Evolutionary conservation across 2,888 invertebrate genomes (phyloP).

Genomic region (Diarsia mendica): DNA sequence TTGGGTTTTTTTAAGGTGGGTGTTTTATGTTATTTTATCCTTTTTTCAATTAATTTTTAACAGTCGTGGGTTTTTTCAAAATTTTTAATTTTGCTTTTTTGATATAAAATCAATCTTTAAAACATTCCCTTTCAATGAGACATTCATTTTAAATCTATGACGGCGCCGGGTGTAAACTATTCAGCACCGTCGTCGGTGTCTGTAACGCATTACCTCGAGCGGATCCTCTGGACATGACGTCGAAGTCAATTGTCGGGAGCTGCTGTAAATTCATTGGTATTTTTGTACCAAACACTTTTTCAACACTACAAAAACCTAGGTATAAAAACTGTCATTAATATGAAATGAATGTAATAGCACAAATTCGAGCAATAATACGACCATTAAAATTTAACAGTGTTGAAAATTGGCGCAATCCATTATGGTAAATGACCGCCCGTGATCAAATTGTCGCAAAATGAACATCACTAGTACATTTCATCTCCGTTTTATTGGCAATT

Average conservation of each 20-base stretch:
- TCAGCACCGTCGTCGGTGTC: background rate
- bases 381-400: conserved; percentile 73
- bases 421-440: conserved; percentile 75
- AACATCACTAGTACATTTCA: conserved; percentile 74
- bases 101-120: conserved; percentile 21
- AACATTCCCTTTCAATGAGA: conserved; percentile 33
- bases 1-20: too few species aligned
- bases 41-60: too few species aligned
- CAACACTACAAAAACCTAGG: conserved; percentile 13
- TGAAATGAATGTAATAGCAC: conserved; percentile 53
- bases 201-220: conserved; percentile 7
- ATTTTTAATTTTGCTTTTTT: too few species aligned
- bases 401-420: conserved; percentile 77
- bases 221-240: conserved; percentile 31
- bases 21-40: too few species aligned
- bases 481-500: conserved; percentile 77
- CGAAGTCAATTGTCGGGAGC: conserved; percentile 18
- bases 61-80: too few species aligned
- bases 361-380: conserved; percentile 62
- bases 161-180: conserved; percentile 21
- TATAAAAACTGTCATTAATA: conserved; percentile 49
- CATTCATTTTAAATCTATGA: conserved; percentile 38
- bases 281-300: conserved; percentile 29
- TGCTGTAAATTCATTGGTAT: conserved; percentile 23
- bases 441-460: conserved; percentile 77